Base-by-base conservation (phyloP, 2,888 invertebrate genomes). In the Noctua fimbriata region DNA sequence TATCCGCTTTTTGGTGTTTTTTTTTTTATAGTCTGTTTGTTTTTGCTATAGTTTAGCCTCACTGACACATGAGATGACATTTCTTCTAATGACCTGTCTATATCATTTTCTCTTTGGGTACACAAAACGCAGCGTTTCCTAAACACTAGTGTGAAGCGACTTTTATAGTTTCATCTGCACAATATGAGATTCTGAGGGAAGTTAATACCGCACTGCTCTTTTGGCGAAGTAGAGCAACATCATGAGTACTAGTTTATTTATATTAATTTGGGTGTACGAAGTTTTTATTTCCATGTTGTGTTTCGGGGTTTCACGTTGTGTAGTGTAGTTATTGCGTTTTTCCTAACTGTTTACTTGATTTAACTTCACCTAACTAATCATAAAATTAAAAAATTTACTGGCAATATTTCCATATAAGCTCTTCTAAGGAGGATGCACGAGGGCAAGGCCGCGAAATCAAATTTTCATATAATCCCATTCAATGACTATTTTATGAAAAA, bases 201-300 rank as follows among this genome's bases (percentile, higher is more conserved):
- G 65, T 73, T 82, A 77, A 73, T 82, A 77, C 5, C 36, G 6
- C 36, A 36, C 4, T 65, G 63, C 28, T 82, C 69, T 82, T 82
- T 76, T 47, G 36, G 41, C 32, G 44, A 73, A 69, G 69, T 72
- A 47, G 41, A 44, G 60, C 47, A 44, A 58, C 60, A 49, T 72
- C 28, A 52, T 66, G 24, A 49, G 24, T 41, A 21, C 16, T 58
- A 41, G 32, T 74, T 71, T 74, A 66, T 47, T 52, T 47, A 73
- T 44, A 58, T 81, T 52, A 44, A 69, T 49, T 65, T 52, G n/a
- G 28, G 60, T 32, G 41, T 16, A n/a, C 41, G 14, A 66, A n/a
- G 24, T 41, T 41, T 41, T 14, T 24, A 58, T 58, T n/a, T 58
- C 58, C n/a, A n/a, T n/a, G 3, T n/a, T n/a, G 12, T 24, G 24